Conservation (phyloP, 2,797 vertebrate species). For the Melanotaenia parkinsoni region DNA sequence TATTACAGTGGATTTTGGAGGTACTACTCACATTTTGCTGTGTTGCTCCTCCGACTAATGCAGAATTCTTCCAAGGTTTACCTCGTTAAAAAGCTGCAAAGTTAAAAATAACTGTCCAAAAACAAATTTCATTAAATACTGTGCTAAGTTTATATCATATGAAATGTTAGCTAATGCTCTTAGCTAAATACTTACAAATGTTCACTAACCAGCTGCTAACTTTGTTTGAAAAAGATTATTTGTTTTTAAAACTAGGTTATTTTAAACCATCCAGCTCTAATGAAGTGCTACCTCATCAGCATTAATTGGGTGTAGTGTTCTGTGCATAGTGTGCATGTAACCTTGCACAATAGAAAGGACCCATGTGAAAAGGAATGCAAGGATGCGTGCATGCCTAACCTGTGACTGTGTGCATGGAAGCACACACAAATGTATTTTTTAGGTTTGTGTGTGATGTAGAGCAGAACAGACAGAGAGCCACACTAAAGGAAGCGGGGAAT, state of each 20-base stretch:
- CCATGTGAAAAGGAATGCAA: slow-evolving; percentile 29
- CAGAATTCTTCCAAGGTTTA: too few relatives aligned
- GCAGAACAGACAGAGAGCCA: slow-evolving; percentile 62
- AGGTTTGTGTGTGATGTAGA: slow-evolving; percentile 62
- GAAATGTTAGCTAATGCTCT: too few relatives aligned
- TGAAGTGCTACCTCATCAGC: slow-evolving; percentile 16
- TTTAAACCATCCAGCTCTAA: slow-evolving; percentile 14
- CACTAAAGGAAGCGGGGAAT: slow-evolving; percentile 54
- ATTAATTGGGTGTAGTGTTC: slow-evolving; percentile 40
- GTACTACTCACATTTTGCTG: too few relatives aligned
- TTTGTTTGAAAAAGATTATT: neutral
- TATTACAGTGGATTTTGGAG: too few relatives aligned
- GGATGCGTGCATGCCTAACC: slow-evolving; percentile 46
- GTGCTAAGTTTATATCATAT: too few relatives aligned
- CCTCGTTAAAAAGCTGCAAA: too few relatives aligned
- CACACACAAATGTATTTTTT: slow-evolving; percentile 61
- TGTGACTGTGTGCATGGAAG: slow-evolving; percentile 46
- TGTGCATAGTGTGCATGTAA: slow-evolving; percentile 35
- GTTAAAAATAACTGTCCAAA: too few relatives aligned
- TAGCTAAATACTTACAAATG: neutral
- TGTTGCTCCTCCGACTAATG: too few relatives aligned
- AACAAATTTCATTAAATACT: too few relatives aligned
- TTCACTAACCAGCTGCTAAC: neutral
- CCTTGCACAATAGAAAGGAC: slow-evolving; percentile 23
- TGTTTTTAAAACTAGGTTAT: slow-evolving; percentile 9